phyloP scores from a whole-genome alignment of 2,888 invertebrate species.

The Norana najaformis region DNA sequence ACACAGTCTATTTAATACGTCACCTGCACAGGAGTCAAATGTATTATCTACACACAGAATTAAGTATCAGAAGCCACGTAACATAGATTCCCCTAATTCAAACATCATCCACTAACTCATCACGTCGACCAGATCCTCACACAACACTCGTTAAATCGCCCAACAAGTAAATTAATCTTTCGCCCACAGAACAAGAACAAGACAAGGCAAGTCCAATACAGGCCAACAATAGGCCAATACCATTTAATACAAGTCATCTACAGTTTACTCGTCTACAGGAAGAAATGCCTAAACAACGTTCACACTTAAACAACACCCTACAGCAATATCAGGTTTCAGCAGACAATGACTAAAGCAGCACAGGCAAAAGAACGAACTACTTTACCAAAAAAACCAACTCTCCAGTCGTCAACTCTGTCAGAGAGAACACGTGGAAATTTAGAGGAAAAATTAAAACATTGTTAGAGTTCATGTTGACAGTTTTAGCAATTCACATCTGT shows the following conservation, averaged over 20 bases:
- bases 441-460: background rate
- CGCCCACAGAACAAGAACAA: background rate
- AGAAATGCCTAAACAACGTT: background rate
- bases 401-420: background rate
- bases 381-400: background rate
- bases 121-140: background rate
- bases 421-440: background rate
- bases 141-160: background rate
- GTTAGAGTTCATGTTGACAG: background rate
- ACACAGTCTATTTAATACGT: background rate
- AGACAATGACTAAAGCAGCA: background rate
- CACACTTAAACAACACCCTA: background rate
- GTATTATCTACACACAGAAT: background rate
- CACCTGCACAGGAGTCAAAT: background rate
- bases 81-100: background rate
- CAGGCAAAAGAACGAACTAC: background rate
- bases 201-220: background rate
- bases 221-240: background rate
- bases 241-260: background rate
- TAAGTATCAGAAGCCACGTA: background rate
- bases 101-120: background rate
- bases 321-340: background rate
- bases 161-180: background rate
- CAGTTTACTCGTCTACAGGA: background rate
- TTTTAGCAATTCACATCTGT: conserved; percentile 3